Evolutionary conservation across 2,113 vertebrate genomes (phyloP).

Genomic region (Petaurus breviceps): DNA sequence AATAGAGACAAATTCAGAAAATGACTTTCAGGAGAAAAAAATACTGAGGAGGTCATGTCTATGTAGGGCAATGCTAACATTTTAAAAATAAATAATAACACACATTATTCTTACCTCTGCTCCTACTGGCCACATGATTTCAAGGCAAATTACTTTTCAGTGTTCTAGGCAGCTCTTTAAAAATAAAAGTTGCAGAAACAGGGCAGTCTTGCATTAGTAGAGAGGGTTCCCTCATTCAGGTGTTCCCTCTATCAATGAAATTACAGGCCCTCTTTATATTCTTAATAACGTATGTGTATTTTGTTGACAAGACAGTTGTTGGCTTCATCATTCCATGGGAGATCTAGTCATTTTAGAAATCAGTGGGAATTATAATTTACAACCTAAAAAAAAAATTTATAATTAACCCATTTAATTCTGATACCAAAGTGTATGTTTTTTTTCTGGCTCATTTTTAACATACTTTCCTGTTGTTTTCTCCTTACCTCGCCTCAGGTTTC

Average conservation of each 20-base stretch:
- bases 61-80: neutral
- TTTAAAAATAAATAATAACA: neutral
- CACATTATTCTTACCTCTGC: neutral
- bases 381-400: neutral
- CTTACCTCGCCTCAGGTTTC: neutral
- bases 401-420: neutral
- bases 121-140: neutral
- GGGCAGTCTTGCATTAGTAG: too few species aligned
- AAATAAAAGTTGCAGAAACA: neutral
- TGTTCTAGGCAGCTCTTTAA: neutral
- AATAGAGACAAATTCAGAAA: constrained; percentile 1
- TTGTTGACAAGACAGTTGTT: neutral
- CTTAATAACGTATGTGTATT: neutral
- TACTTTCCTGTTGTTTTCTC: neutral
- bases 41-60: neutral
- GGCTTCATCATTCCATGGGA: neutral
- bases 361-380: neutral
- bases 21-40: neutral
- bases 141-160: neutral
- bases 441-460: neutral
- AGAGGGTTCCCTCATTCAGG: neutral
- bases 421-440: neutral
- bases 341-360: neutral
- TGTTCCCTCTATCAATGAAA: neutral
- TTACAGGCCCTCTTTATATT: neutral